Base-by-base conservation (phyloP, 2,888 invertebrate genomes). In the Polylopha cassiicola region DNA sequence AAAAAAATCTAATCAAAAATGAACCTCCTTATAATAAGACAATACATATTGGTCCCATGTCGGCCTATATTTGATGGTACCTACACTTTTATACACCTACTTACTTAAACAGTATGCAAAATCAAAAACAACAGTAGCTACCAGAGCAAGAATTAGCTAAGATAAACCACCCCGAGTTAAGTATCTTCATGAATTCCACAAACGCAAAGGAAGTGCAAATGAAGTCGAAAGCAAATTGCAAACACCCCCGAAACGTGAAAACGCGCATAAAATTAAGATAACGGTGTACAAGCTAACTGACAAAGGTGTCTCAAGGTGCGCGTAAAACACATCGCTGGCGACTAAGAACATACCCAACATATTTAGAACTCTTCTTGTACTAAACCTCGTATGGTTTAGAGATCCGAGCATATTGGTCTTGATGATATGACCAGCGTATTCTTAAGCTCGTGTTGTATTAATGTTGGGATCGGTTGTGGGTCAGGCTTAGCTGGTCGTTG, bases 261-360 rank as follows among this genome's bases (percentile, higher is more conserved):
- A 41, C 41, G 36, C 5, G 22, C 34, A 30, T 41, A 36, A 41
- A 41, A 41, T 41, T 41, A 41, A 41, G 36, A 41, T 41, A 41
- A 41, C 41, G 39, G n/a, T n/a, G n/a, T 10, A 18, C 23, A 3
- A 34, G 34, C 39, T 18, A 41, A 41, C 41, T 41, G 30, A 36
- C 41, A 21, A 13, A 41, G 41, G 41, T 41, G 41, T 41, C 41
- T 41, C 41, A 30, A 41, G 37, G 42, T 43, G 32, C 26, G 27
- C 27, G 24, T 37, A 28, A 37, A 26, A 30, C 27, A 10, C 5
- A 13, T 31, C 17, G 16, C 18, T 23, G 30, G 16, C 33, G 28
- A 10, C 26, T 20, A 9, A 7, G 20, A 4, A 41, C 29, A 15
- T 24, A 29, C 8, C 36, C 36, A 41, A 10, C 3, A 10, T 7